Evolutionary conservation across 2,113 vertebrate genomes (phyloP), one percentile per base, ranked within the genome.

Genomic region (Urocitellus parryii): DNA sequence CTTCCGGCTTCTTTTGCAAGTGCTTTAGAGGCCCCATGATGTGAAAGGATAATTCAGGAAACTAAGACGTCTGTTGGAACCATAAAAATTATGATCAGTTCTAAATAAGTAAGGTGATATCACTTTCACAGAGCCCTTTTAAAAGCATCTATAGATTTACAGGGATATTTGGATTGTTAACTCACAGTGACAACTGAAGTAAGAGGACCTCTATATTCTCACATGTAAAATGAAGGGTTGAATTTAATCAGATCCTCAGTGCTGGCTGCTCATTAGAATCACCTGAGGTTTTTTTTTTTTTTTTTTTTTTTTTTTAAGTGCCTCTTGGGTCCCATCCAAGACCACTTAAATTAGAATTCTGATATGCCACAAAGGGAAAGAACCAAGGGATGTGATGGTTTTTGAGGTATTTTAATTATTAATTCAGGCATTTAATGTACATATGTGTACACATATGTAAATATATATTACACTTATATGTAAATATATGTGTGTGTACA

Each of bases 61-160:
- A 97, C 92, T n/a, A n/a, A 97, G 97, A 97, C 97, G 97, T 98
- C 97, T 98, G 97, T 91, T 98, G 95, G 72, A 96, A 98, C 90
- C 97, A 95, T 94, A 95, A 97, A 97, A 98, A 97, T 97, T 87
- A 77, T 97, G 93, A 98, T 97, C 70, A 73, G 70, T 94, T 98
- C 96, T 97, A 98, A 97, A 97, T 96, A 97, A 96, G 95, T 90
- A 97, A 97, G 90, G 80, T 97, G 96, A 98, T 97, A 96, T 97
- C 97, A 97, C 91, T 93, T 77, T 93, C 96, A 83, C 95, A 93
- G 96, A 96, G 87, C 90, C 90, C 95, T 97, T 98, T 97, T 83
- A 77, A 93, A 97, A 97, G 77, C 97, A 91, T 94, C 89, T 91
- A 95, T 63, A 56, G 27, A 91, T 89, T 96, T 89, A n/a, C 91